Base-by-base conservation (phyloP, 1,140 invertebrate species). In the Myzus persicae region DNA sequence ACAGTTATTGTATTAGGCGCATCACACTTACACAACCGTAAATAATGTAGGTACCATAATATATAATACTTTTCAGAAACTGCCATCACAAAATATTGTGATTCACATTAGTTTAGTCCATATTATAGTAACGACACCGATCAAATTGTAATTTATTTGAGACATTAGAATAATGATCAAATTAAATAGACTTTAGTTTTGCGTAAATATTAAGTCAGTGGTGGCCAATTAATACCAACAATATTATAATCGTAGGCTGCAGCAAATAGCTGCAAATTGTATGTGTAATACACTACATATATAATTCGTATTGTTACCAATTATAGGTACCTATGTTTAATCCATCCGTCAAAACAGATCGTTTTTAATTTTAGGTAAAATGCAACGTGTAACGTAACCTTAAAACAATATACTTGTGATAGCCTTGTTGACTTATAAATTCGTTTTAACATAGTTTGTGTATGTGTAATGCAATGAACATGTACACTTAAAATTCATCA, bases 361-460 rank as follows among this genome's bases (percentile, higher is more conserved):
- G 36, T 85, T 40, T 40, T 42, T 26, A 26, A 26, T 42, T 85
- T 22, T 48, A 48, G 85, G 31, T 31, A 2, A 87, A 46, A 46
- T 46, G 22, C 31, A 88, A 48, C 85, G 44, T 36, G 42, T 87
- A 44, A n/a, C n/a, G n/a, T 44, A 5, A 87, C 84, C 42, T 85
- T 46, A 88, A 31, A 48, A 48, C 85, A 88, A 88, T 88, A 46
- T 36, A 88, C 18, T 4, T 20, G 44, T 46, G 46, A 88, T 20
- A 48, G 44, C 22, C 31, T 36, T 88, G 85, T 88, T 88, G 44
- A 88, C 85, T 48, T 88, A 88, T 46, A 2, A 88, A 88, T 88
- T 36, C 20, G n/a, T 88, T 88, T 88, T 88, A 48, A 46, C 31
- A 20, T 22, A 31, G 22, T 85, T 8, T n/a, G n/a, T 48, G 42